Evolutionary conservation across 2,113 vertebrate species (phyloP).

Genomic region (Procapra przewalskii): DNA sequence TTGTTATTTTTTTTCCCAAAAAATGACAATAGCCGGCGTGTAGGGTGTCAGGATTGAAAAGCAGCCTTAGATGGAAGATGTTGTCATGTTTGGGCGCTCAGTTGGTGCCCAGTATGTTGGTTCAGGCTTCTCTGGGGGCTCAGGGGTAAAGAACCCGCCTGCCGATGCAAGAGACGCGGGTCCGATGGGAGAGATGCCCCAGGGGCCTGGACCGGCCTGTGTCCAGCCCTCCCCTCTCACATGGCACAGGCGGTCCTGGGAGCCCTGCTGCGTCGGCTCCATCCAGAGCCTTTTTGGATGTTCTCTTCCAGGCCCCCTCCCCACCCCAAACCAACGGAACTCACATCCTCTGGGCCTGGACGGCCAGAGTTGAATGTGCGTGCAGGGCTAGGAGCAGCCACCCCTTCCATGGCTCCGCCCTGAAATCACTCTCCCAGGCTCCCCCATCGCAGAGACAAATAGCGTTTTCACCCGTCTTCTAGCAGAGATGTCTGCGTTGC

Average conservation of each 20-base stretch:
- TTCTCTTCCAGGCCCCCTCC: background rate
- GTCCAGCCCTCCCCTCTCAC: background rate
- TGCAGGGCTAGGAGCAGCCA: background rate
- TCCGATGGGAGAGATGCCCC: rapidly evolving
- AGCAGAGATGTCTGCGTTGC: background rate
- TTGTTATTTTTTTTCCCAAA: background rate
- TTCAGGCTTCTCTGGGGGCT: background rate
- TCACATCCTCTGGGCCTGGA: background rate
- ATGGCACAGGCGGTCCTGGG: background rate
- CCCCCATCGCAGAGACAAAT: background rate
- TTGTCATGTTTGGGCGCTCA: rapidly evolving
- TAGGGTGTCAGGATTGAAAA: background rate
- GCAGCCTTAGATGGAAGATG: too few species aligned
- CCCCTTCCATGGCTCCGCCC: background rate
- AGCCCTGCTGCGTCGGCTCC: rapidly evolving
- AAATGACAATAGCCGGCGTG: background rate
- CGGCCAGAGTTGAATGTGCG: rapidly evolving
- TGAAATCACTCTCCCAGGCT: background rate
- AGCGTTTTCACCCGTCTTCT: rapidly evolving
- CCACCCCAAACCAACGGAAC: background rate
- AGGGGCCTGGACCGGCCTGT: background rate
- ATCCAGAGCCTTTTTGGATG: background rate
- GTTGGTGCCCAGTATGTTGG: background rate
- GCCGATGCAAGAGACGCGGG: background rate
- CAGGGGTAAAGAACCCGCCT: background rate